These are phyloP conservation scores for Mesochorus sp. DNA, from an alignment of 2,888 invertebrate species.

Conservation along the genomic window DNA sequence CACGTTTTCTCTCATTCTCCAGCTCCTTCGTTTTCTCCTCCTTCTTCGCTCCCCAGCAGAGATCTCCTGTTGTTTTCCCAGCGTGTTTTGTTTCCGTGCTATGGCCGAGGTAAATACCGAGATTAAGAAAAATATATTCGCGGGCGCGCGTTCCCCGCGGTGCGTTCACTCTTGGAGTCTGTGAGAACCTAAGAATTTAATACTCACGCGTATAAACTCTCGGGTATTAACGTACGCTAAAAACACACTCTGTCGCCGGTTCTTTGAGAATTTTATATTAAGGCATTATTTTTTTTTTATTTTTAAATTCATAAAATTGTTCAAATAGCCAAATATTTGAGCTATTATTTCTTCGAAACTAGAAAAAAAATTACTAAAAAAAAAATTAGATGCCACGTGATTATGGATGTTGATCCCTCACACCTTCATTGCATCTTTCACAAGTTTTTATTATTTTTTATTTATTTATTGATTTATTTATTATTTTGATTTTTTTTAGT, in stretches of 20 bases:
- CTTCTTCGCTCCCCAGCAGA: constrained; percentile 46
- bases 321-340: no score
- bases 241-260: constrained; percentile 3
- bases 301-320: no score
- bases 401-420: no score
- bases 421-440: no score
- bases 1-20: constrained; percentile 17
- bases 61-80: constrained; percentile 69
- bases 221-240: constrained; percentile 2
- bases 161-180: constrained; percentile 49
- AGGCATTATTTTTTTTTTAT: no score
- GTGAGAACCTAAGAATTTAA: constrained; percentile 54
- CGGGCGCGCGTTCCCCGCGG: constrained; percentile 73
- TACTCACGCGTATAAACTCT: constrained; percentile 6
- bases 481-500: no score
- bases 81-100: constrained; percentile 65
- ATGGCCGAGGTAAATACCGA: constrained; percentile 59
- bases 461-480: no score
- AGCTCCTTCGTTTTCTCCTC: constrained; percentile 10
- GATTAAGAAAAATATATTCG: constrained; percentile 80
- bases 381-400: no score
- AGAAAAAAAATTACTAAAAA: no score
- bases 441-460: no score
- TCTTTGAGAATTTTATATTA: background rate
- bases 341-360: no score